Conservation (phyloP, 2,888 invertebrate species). For the Marasmarcha lunaedactyla region DNA sequence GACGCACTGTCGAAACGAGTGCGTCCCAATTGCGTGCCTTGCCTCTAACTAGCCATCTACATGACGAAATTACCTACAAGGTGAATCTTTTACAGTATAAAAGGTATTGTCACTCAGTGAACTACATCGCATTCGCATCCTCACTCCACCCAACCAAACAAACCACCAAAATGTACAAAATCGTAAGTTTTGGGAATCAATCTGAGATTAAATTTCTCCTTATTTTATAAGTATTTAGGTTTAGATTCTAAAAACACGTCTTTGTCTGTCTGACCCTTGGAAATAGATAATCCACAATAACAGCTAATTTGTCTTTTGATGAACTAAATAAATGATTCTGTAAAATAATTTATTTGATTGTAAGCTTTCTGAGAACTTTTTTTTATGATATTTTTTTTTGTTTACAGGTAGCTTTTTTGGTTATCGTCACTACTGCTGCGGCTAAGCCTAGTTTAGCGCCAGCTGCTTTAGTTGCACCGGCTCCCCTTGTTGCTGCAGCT, state of each 20-base stretch:
- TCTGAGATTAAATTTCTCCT: not conserved
- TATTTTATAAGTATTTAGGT: not conserved
- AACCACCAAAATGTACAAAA: conserved; percentile 46
- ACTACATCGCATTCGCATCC: conserved; percentile 45
- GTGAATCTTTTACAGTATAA: conserved; percentile 63
- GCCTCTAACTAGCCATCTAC: conserved; percentile 42
- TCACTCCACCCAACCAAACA: conserved; percentile 33
- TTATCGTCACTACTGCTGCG: conserved; percentile 35
- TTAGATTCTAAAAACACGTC: too few species aligned
- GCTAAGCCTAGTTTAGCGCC: conserved; percentile 41
- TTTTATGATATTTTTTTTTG: not conserved
- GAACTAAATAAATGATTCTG: too few species aligned
- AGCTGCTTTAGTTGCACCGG: conserved; percentile 39
- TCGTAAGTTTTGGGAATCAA: conserved; percentile 28
- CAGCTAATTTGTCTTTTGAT: too few species aligned
- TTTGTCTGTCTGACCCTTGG: too few species aligned
- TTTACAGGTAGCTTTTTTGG: conserved; percentile 11
- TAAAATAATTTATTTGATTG: too few species aligned
- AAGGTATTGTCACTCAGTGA: conserved; percentile 48
- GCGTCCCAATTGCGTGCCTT: conserved; percentile 52
- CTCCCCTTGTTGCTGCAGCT: conserved; percentile 36
- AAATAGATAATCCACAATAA: too few species aligned
- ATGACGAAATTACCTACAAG: conserved; percentile 57
- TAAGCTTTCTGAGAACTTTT: too few species aligned
- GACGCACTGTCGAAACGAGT: conserved; percentile 34